phyloP scores from a whole-genome alignment of 2,113 vertebrate species.

The Barnardius zonarius region DNA sequence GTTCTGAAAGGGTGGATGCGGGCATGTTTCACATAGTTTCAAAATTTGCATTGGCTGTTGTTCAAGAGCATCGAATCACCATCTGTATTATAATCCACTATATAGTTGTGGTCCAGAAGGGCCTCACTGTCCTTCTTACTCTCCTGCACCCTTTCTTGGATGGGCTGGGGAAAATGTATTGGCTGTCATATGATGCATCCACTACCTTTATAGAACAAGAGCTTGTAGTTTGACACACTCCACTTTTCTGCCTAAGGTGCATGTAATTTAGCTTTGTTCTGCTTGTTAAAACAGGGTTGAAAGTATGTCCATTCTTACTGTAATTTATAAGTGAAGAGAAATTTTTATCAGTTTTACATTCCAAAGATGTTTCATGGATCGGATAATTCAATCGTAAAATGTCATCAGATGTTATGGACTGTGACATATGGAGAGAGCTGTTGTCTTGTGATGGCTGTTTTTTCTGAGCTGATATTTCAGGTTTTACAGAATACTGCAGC shows the following conservation, averaged over 20 bases:
- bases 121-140: constrained; percentile 22
- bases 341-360: not conserved
- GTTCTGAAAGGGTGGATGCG: constrained; percentile 44
- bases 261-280: not conserved
- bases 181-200: not conserved
- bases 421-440: constrained; percentile 10
- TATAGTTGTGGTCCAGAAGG: constrained; percentile 39
- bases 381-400: not conserved
- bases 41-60: constrained; percentile 49
- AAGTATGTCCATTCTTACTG: not conserved
- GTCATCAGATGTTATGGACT: not conserved
- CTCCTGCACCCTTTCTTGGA: not conserved
- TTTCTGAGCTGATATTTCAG: not conserved
- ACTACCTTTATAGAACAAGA: not conserved
- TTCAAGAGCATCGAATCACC: constrained; percentile 27
- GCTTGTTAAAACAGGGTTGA: not conserved
- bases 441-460: not conserved
- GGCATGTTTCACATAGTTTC: constrained; percentile 59
- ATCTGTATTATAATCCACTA: constrained; percentile 50
- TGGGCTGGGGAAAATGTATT: not conserved
- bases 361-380: not conserved
- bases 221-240: not conserved
- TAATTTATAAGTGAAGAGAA: not conserved
- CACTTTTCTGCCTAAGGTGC: not conserved
- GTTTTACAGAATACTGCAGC: constrained; percentile 28